phyloP scores from a whole-genome alignment of 2,797 vertebrate genomes.

The Anguilla anguilla region DNA sequence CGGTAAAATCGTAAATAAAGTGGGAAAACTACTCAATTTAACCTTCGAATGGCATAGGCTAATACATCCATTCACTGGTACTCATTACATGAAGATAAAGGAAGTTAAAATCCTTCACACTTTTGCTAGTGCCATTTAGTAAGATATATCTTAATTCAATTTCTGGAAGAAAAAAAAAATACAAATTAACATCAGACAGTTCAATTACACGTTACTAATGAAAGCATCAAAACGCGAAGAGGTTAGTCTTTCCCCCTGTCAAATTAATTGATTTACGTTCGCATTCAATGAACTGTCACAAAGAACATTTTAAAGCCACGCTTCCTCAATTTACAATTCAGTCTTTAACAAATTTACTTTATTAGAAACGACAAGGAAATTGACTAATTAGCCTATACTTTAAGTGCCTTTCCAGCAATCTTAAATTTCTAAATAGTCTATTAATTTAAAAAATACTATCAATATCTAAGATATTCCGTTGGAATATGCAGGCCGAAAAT shows the following conservation, averaged over 20 bases:
- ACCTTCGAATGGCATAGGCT: not conserved
- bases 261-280: not conserved
- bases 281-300: constrained; percentile 17
- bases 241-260: not conserved
- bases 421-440: not conserved
- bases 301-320: constrained; percentile 2
- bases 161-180: not conserved
- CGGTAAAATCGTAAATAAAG: not conserved
- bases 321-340: not conserved
- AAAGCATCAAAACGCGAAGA: not conserved
- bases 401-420: not conserved
- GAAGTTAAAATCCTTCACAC: constrained; percentile 12
- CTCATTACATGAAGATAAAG: constrained; percentile 9
- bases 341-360: not conserved
- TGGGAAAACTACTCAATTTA: not conserved
- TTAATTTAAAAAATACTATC: not conserved
- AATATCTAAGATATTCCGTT: not conserved
- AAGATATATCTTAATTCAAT: constrained; percentile 14
- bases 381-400: not conserved
- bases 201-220: constrained; percentile 17
- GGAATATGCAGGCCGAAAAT: not conserved
- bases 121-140: constrained; percentile 11
- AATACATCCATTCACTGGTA: not conserved
- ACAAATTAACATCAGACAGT: constrained; percentile 15
- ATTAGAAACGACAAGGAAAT: not conserved